Evolutionary conservation across 2,113 vertebrate species (phyloP).

Genomic region (Cottus gobio): DNA sequence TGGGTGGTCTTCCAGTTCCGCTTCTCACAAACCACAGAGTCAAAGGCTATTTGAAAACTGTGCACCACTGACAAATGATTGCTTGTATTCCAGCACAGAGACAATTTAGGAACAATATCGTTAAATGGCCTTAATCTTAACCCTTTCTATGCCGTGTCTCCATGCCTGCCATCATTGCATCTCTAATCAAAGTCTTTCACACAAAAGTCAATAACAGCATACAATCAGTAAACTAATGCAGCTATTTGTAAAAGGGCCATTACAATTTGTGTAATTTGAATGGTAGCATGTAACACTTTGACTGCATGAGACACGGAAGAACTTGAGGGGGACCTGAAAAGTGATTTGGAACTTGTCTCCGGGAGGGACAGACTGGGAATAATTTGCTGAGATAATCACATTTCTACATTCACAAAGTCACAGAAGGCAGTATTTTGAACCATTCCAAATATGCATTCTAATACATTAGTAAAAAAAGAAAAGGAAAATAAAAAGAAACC

Average conservation of each 20-base stretch:
- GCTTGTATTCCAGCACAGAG: constrained; percentile 16
- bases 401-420: constrained; percentile 73
- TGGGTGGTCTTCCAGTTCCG: constrained; percentile 30
- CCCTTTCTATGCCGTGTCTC: constrained; percentile 60
- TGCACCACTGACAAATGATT: constrained; percentile 47
- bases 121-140: constrained; percentile 78
- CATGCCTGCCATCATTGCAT: constrained; percentile 54
- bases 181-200: constrained; percentile 87
- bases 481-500: background rate
- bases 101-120: constrained; percentile 79
- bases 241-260: constrained; percentile 86
- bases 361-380: constrained; percentile 85
- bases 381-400: constrained; percentile 77
- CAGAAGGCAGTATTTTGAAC: constrained; percentile 39
- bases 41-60: constrained; percentile 66
- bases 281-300: constrained; percentile 97
- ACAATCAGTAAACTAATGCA: constrained; percentile 94
- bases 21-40: constrained; percentile 33
- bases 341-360: constrained; percentile 89
- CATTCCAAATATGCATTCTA: constrained; percentile 4
- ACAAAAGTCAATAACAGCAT: constrained; percentile 89
- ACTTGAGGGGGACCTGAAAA: constrained; percentile 85
- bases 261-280: constrained; percentile 91
- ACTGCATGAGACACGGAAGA: constrained; percentile 96
- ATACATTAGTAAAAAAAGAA: background rate